These are phyloP conservation scores for Acanthoscelides obtectus DNA, from an alignment of 2,888 invertebrate genomes.

Conservation along the genomic window DNA sequence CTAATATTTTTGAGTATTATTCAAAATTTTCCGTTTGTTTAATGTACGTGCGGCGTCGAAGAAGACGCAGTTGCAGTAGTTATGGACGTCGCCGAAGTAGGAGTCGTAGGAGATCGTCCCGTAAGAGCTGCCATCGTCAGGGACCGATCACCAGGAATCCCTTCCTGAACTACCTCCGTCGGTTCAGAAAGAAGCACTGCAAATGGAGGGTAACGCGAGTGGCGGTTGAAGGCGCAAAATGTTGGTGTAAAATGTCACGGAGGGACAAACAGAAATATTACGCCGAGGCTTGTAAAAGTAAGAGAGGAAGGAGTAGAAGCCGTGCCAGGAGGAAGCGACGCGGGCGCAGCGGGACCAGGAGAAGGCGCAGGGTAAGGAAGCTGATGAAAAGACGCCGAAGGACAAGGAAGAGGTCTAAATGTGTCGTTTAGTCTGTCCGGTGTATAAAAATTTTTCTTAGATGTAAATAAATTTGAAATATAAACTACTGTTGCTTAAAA, in stretches of 20 bases:
- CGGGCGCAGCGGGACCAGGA: too few relatives aligned
- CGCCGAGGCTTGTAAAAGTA: conserved; percentile 9
- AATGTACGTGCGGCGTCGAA: neutral
- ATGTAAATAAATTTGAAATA: too few relatives aligned
- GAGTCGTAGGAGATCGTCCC: conserved; percentile 2
- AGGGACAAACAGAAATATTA: conserved; percentile 12
- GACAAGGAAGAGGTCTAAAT: neutral
- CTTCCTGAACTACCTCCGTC: conserved; percentile 35
- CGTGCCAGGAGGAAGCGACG: neutral
- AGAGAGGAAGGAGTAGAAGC: neutral
- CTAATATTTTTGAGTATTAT: neutral
- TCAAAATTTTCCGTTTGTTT: neutral
- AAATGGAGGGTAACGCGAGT: conserved; percentile 33
- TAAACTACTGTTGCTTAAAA: too few relatives aligned
- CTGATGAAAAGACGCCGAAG: neutral
- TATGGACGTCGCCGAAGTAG: neutral
- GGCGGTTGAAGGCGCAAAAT: conserved; percentile 36
- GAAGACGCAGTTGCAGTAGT: too few relatives aligned
- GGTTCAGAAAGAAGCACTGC: conserved; percentile 33
- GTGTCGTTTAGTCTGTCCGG: neutral
- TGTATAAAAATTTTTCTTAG: neutral
- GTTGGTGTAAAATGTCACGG: conserved; percentile 32
- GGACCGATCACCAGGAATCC: conserved; percentile 30
- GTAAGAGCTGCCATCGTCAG: conserved; percentile 10
- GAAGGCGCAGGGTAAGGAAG: too few relatives aligned